Percentiles rank a stretch among this genome's conserved stretches.
These are phyloP conservation scores for Celastrina argiolus DNA, from an alignment of 2,888 invertebrate genomes.

Conservation along the genomic window DNA sequence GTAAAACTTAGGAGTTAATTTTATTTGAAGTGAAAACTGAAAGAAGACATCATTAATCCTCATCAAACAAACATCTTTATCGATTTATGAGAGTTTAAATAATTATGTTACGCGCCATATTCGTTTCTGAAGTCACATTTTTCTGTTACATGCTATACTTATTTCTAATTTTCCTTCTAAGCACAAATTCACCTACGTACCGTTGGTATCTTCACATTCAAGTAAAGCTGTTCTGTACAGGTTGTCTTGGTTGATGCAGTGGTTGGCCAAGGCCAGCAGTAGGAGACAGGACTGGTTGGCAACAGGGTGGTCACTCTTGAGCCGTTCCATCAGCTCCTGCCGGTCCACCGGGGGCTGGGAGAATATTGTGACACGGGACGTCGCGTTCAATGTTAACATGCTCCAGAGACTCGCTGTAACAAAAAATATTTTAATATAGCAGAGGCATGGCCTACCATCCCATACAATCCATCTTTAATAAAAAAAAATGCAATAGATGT, in stretches of 20 bases:
- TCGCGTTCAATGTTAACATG: slow-evolving; percentile 82
- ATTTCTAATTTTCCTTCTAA: too few species aligned
- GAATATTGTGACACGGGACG: slow-evolving; percentile 56
- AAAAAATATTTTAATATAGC: neutral
- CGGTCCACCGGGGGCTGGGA: slow-evolving; percentile 55
- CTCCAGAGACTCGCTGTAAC: slow-evolving; percentile 85
- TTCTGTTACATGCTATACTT: too few species aligned
- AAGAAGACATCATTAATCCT: too few species aligned
- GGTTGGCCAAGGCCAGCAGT: slow-evolving; percentile 92
- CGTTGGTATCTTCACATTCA: slow-evolving; percentile 88
- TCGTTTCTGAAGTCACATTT: too few species aligned
- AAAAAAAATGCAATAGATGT: too few species aligned
- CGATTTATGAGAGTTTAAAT: too few species aligned
- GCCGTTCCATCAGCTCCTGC: slow-evolving; percentile 62
- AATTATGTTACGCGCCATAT: too few species aligned
- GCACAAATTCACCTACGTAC: slow-evolving; percentile 49
- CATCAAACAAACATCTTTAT: too few species aligned
- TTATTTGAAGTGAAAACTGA: too few species aligned
- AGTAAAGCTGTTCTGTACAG: slow-evolving; percentile 92
- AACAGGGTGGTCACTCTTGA: slow-evolving; percentile 82
- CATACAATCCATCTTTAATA: too few species aligned
- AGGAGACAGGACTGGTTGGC: slow-evolving; percentile 95
- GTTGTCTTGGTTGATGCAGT: slow-evolving; percentile 88
- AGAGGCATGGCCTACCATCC: too few species aligned
- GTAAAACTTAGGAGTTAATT: too few species aligned